phyloP scores from a whole-genome alignment of 2,113 vertebrate species.

The Ranitomeya variabilis region DNA sequence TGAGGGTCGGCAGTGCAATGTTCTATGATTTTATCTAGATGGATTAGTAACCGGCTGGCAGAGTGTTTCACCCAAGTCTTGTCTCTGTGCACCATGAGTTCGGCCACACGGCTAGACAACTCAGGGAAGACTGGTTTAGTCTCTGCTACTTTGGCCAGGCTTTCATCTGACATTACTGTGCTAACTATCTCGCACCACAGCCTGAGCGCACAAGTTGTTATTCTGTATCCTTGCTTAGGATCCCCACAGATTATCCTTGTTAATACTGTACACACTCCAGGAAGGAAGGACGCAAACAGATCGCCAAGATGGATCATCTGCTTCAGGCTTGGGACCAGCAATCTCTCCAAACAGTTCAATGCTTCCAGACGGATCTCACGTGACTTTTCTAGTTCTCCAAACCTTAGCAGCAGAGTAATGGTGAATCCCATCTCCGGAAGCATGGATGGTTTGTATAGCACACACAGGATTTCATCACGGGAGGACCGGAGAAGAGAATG shows the following conservation, averaged over 20 bases:
- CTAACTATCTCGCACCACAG: conserved; percentile 77
- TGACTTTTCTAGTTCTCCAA: conserved; percentile 83
- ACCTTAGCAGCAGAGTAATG: conserved; percentile 80
- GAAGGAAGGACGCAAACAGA: conserved; percentile 88
- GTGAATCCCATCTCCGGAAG: conserved; percentile 86
- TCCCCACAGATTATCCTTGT: conserved; percentile 84
- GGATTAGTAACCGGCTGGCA: conserved; percentile 72
- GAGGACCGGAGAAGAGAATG: conserved; percentile 82
- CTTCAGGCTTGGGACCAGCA: conserved; percentile 74
- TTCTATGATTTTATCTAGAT: conserved; percentile 81
- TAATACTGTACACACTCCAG: conserved; percentile 81
- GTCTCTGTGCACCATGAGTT: conserved; percentile 80
- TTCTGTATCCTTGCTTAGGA: conserved; percentile 82
- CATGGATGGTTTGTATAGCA: conserved; percentile 78
- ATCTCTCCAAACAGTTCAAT: conserved; percentile 79
- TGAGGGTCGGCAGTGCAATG: conserved; percentile 82
- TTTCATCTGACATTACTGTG: conserved; percentile 83
- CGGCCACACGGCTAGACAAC: conserved; percentile 68
- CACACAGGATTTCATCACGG: conserved; percentile 75
- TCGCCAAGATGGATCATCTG: conserved; percentile 72
- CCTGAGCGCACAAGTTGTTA: conserved; percentile 77
- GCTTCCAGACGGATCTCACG: conserved; percentile 79
- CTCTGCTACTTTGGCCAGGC: conserved; percentile 69
- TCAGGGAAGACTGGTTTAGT: conserved; percentile 51
- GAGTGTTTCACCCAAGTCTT: conserved; percentile 82